A percentile compares a stretch with the other conserved stretches of the same genome.
Evolutionary conservation across 1,140 invertebrate genomes (phyloP).

Genomic region (Drosophila arawakana): DNA sequence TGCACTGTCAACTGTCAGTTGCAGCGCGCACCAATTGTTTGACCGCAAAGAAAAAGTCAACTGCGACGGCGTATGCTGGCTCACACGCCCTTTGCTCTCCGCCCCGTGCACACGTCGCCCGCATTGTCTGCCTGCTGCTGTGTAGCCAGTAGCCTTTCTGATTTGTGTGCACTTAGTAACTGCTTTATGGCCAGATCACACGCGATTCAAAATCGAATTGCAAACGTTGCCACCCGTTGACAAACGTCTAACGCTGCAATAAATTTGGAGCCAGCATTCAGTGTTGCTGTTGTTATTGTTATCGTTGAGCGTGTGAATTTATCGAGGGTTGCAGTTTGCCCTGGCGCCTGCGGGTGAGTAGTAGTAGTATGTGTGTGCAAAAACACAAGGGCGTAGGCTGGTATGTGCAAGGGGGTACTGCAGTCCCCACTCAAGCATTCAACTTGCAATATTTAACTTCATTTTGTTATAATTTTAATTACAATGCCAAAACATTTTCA

Average conservation of each 20-base stretch:
- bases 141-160: conserved; percentile 51
- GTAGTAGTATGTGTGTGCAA: neutral
- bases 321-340: conserved; percentile 25
- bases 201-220: conserved; percentile 73
- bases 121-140: conserved; percentile 51
- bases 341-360: conserved; percentile 63
- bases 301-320: conserved; percentile 63
- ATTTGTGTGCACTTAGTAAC: conserved; percentile 60
- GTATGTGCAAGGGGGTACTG: neutral
- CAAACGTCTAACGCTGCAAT: conserved; percentile 33
- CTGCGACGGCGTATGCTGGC: conserved; percentile 45
- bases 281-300: conserved; percentile 28
- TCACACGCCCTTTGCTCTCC: conserved; percentile 36
- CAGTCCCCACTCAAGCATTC: too few species aligned
- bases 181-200: conserved; percentile 71
- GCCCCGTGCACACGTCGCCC: conserved; percentile 35
- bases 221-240: conserved; percentile 35
- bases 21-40: conserved; percentile 14
- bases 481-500: too few species aligned
- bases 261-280: conserved; percentile 40
- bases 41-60: conserved; percentile 28
- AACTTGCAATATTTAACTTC: too few species aligned
- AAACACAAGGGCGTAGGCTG: too few species aligned
- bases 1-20: conserved; percentile 32
- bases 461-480: too few species aligned